phyloP scores from a whole-genome alignment of 2,113 vertebrate genomes.

The Atlantisia rogersi region DNA sequence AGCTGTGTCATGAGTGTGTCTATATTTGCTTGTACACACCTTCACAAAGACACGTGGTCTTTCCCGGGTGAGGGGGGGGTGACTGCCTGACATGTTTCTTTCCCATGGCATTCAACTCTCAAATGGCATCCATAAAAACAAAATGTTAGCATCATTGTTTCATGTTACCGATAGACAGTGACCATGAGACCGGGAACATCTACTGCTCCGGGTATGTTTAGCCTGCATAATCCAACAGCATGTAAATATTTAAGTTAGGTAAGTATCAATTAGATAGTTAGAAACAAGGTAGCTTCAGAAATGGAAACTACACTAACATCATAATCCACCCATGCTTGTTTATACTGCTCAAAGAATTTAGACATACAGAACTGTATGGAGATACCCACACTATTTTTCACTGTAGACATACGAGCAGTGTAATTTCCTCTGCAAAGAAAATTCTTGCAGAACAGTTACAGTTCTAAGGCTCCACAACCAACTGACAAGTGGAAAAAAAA shows the following conservation, averaged over 20 bases:
- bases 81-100: background rate
- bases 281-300: slow-evolving; percentile 5
- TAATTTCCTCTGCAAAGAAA: background rate
- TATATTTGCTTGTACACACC: background rate
- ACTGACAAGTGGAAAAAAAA: background rate
- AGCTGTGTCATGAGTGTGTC: background rate
- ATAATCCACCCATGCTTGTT: slow-evolving; percentile 27
- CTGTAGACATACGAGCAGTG: background rate
- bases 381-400: background rate
- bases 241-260: slow-evolving; percentile 12
- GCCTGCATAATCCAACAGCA: slow-evolving; percentile 10
- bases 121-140: background rate
- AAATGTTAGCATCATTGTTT: background rate
- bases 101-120: background rate
- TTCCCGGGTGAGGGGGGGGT: background rate
- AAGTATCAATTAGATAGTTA: background rate
- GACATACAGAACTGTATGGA: background rate
- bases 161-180: background rate
- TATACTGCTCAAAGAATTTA: background rate
- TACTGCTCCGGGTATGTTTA: background rate
- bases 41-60: background rate
- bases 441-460: background rate
- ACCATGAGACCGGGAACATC: background rate
- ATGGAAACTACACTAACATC: slow-evolving; percentile 28
- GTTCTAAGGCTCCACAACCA: background rate